Evolutionary conservation across 2,113 vertebrate genomes (phyloP), one percentile per base, ranked within the genome.

Genomic region (Garra rufa): DNA sequence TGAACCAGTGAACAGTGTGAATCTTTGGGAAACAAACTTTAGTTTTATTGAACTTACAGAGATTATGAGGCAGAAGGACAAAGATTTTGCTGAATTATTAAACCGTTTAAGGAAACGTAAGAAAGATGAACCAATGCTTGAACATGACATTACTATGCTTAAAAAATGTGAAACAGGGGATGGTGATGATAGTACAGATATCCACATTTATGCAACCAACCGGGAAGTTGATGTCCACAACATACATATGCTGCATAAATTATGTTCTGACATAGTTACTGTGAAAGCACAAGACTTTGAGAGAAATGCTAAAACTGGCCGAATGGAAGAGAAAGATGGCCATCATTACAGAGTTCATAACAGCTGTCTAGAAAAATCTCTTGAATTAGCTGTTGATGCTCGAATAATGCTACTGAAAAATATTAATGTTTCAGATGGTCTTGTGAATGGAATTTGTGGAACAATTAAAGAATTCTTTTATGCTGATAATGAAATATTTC

Each of bases 121-220:
- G 15, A 50, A 15, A 14, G 46, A 69, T 21, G 43, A 82, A 19
- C 2, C 41, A 24, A n/a, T 86, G 41, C 9, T 17, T 19, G 17
- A 79, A 38, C 0, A 69, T 15, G 83, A 87, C n/a, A 38, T 43
- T 30, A 21, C 21, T n/a, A 28, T 67, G 65, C 65, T 88, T 24
- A 70, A 77, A 41, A 74, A 83, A 19, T 26, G 52, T 73, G 52
- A 87, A 85, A 87, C 83, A 38, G 86, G 84, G 30, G 26, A 81
- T 44, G 38, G n/a, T 26, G 57, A 59, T 59, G n/a, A 13, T 11
- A 30, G 9, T 59, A 59, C 67, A 38, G 67, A 70, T 41, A 41
- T 70, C 7, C 34, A 70, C 30, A 70, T 70, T 38, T 70, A 61
- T 61, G 80, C 63, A 34, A 82, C 67, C 0, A 82, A 82, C 71